A percentile compares a stretch with the other conserved stretches of the same genome.
These are phyloP conservation scores for Himalopsyche anomala DNA, from an alignment of 2,888 invertebrate species.

Conservation along the genomic window DNA sequence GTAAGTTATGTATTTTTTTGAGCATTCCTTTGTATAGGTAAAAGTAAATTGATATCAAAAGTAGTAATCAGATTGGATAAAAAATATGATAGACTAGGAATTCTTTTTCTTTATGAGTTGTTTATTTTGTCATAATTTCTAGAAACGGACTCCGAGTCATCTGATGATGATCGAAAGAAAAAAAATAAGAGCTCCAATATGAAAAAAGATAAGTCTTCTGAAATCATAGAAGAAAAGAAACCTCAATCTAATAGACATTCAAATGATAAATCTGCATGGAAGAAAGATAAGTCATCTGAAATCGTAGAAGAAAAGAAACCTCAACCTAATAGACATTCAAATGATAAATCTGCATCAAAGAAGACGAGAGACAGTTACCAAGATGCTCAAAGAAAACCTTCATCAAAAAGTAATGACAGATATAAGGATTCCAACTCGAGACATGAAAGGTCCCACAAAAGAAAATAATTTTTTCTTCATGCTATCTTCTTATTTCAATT, in stretches of 20 bases:
- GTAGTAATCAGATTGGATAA: too few species aligned
- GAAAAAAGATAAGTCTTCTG: slow-evolving; percentile 3
- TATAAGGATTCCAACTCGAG: not conserved
- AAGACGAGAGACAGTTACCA: slow-evolving; percentile 1
- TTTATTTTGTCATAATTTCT: too few species aligned
- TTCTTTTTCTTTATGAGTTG: too few species aligned
- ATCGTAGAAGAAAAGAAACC: not conserved
- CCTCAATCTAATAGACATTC: not conserved
- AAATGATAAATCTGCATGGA: slow-evolving; percentile 57
- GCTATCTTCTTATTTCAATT: not conserved
- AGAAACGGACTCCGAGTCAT: not conserved
- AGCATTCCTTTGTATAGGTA: too few species aligned
- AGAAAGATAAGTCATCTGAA: slow-evolving; percentile 1
- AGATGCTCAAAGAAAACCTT: not conserved
- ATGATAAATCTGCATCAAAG: slow-evolving; percentile 59
- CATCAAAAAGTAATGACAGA: not conserved
- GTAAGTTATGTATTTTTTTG: too few species aligned
- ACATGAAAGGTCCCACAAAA: not conserved
- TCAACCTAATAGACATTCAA: not conserved
- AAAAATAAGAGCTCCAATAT: slow-evolving; percentile 39
- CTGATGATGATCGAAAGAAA: slow-evolving; percentile 66
- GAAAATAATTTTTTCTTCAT: not conserved
- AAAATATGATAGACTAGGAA: too few species aligned
- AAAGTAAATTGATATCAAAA: too few species aligned
- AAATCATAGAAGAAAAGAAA: not conserved